Evolutionary conservation across 2,797 vertebrate species (phyloP).

Genomic region (Acanthurus lineatus): DNA sequence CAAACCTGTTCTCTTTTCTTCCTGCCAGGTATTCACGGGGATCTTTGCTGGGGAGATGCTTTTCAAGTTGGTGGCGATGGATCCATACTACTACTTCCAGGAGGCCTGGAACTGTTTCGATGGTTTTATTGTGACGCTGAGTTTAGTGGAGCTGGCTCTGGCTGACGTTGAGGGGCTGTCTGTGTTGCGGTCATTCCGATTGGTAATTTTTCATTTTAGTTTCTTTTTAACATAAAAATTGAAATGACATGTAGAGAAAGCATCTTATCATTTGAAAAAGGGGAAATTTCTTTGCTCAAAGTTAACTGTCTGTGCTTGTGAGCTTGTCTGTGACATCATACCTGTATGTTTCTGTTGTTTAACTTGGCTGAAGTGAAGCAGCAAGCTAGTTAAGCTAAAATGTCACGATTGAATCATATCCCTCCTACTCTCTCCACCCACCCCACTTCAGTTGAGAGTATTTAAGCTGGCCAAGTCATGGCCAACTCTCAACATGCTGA

Average conservation of each 20-base stretch:
- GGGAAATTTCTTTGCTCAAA: neutral
- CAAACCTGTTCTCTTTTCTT: conserved; percentile 29
- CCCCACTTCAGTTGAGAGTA: conserved; percentile 91
- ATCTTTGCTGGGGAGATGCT: conserved; percentile 99
- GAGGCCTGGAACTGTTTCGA: conserved; percentile 99
- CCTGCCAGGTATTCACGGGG: conserved; percentile 94
- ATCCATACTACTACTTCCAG: conserved; percentile 99
- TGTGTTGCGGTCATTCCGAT: conserved; percentile 97
- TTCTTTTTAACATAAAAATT: neutral
- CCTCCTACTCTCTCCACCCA: conserved; percentile 23
- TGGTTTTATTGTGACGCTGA: conserved; percentile 97
- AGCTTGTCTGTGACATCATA: too few species aligned
- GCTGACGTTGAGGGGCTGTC: conserved; percentile 97
- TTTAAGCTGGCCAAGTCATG: conserved; percentile 99
- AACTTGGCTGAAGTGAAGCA: neutral
- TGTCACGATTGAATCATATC: conserved; percentile 42
- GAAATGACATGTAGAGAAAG: neutral
- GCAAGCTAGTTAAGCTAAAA: conserved; percentile 18
- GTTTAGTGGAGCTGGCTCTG: conserved; percentile 96
- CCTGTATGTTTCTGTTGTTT: neutral
- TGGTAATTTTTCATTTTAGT: conserved; percentile 87
- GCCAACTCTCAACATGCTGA: conserved; percentile 99
- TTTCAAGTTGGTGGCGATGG: conserved; percentile 98
- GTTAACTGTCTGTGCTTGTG: neutral
- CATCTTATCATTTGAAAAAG: neutral